These are phyloP conservation scores for Perithous albicinctus DNA, from an alignment of 2,888 invertebrate species.

Conservation along the genomic window DNA sequence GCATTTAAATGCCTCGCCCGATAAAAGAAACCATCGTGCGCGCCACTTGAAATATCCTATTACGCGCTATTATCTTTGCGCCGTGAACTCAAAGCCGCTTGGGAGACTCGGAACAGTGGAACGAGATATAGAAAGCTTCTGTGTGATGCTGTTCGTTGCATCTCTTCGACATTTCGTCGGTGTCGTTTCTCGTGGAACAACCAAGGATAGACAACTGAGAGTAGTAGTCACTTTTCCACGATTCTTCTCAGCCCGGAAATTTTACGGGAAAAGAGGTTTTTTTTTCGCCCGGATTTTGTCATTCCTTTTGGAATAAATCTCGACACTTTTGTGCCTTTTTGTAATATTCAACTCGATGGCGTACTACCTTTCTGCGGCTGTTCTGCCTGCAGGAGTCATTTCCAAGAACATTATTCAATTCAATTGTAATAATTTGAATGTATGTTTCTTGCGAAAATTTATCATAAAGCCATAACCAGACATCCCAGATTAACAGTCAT, in stretches of 20 bases:
- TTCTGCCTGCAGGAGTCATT: not conserved
- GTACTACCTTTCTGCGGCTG: not conserved
- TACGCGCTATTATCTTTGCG: slow-evolving; percentile 81
- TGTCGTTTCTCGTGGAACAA: not conserved
- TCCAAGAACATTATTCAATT: not conserved
- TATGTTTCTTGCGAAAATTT: no score
- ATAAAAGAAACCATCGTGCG: slow-evolving; percentile 82
- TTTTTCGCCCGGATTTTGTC: not conserved
- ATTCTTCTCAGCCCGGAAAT: slow-evolving; percentile 23
- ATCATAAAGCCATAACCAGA: no score
- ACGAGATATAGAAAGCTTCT: slow-evolving; percentile 23
- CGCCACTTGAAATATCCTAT: slow-evolving; percentile 83
- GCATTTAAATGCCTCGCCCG: slow-evolving; percentile 82
- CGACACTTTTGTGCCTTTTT: slow-evolving; percentile 23
- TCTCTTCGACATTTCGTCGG: slow-evolving; percentile 27
- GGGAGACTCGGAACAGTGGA: slow-evolving; percentile 1
- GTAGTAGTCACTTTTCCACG: not conserved
- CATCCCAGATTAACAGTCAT: no score
- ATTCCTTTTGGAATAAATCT: slow-evolving; percentile 51
- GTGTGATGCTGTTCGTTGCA: slow-evolving; percentile 22
- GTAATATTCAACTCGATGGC: slow-evolving; percentile 6
- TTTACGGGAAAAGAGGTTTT: slow-evolving; percentile 2
- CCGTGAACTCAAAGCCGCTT: slow-evolving; percentile 59
- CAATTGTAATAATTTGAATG: not conserved
- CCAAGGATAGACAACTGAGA: slow-evolving; percentile 9